Evolutionary conservation across 2,888 invertebrate genomes (phyloP).

Genomic region (Drosophila basisetae): DNA sequence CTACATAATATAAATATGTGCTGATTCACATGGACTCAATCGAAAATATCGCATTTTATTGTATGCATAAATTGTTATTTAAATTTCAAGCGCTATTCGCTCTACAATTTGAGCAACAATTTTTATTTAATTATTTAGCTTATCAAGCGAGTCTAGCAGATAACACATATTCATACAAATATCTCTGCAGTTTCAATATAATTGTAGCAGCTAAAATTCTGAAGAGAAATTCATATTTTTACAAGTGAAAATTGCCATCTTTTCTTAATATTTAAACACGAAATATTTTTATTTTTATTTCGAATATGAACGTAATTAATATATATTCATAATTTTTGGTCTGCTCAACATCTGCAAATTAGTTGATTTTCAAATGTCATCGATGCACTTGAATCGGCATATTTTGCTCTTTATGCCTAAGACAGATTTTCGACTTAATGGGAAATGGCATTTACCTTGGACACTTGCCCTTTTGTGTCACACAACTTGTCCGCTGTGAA

Average conservation of each 20-base stretch:
- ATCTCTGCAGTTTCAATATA: not conserved
- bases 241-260: not conserved
- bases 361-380: constrained; percentile 59
- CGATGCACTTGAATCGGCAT: constrained; percentile 13
- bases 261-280: not conserved
- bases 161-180: not conserved
- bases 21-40: constrained; percentile 35
- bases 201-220: not conserved
- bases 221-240: not conserved
- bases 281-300: constrained; percentile 2
- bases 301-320: constrained; percentile 12
- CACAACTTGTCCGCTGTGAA: constrained; percentile 16
- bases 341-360: constrained; percentile 41
- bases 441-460: constrained; percentile 47
- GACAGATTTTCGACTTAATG: constrained; percentile 31
- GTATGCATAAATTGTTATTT: not conserved
- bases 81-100: not conserved
- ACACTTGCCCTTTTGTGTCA: constrained; percentile 59
- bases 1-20: not conserved
- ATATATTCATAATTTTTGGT: constrained; percentile 18
- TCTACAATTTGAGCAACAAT: not conserved
- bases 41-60: constrained; percentile 3
- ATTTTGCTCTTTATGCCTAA: not conserved
- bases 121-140: not conserved
- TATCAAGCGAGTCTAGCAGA: not conserved